Base-by-base conservation (phyloP, 2,113 vertebrate species). In the Hiodon alosoides region DNA sequence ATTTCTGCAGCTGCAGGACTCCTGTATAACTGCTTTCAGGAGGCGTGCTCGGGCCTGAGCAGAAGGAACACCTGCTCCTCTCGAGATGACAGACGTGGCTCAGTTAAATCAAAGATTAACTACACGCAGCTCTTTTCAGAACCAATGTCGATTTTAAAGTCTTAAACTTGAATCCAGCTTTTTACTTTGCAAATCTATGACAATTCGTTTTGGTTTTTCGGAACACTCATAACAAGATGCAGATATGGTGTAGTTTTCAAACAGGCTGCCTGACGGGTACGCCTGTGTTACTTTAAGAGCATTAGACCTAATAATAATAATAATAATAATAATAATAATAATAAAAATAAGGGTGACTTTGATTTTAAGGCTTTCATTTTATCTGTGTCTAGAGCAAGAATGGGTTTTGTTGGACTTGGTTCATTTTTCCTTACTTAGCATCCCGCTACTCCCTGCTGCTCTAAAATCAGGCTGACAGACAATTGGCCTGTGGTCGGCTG, bases 1-100 rank as follows among this genome's bases (percentile, higher is more conserved):
- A 84, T 86, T 77, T 78, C 48, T 77, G 76, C 79, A n/a, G 73
- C 81, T 76, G 67, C 78, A 78, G 72, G 76, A 57, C 78, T 79
- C 77, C 69, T 74, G 75, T 74, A 80, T 70, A 71, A 52, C 50
- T 65, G 16, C 64, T 66, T 69, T 69, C 71, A 74, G 77, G 79
- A 74, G 72, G 66, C 14, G 9, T 14, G 47, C 16, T 50, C 31
- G 59, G 31, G 13, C 31, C 48, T 31, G 72, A 78, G 65, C 53
- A n/a, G 76, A 69, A 83, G 73, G 55, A 76, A 76, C 78, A 83
- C 78, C 79, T 81, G 79, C 70, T 69, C 68, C 61, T 69, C 65
- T 81, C 60, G 3, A 72, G 59, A 65, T 67, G 57, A 9, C 60
- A 31, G 69, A 75, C 50, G 60, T 71, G 47, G 17, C 57, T 53